These are phyloP conservation scores for Protonemura montana DNA, from an alignment of 2,888 invertebrate genomes.

Conservation along the genomic window DNA sequence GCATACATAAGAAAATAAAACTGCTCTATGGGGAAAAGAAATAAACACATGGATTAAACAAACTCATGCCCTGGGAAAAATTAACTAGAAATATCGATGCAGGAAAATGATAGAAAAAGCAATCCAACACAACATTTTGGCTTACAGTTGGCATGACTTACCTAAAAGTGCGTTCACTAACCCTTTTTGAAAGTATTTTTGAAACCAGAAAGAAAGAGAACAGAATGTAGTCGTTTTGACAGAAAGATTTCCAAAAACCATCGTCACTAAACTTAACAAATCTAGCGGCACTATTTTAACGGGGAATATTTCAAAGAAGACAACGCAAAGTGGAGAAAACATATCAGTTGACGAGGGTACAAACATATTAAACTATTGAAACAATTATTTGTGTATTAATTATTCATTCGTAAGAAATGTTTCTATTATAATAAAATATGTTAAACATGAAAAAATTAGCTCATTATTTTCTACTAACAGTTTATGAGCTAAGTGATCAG, in stretches of 20 bases:
- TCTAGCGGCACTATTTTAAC: background rate
- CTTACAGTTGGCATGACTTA: background rate
- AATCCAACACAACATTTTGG: background rate
- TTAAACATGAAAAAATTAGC: background rate
- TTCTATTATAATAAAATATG: background rate
- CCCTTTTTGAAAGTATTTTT: conserved; percentile 46
- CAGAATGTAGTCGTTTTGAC: conserved; percentile 31
- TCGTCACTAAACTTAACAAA: background rate
- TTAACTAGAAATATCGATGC: background rate
- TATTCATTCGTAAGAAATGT: background rate
- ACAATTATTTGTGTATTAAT: background rate
- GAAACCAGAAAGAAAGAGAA: conserved; percentile 45
- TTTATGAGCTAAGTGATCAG: background rate
- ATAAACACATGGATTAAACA: background rate
- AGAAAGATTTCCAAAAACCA: background rate
- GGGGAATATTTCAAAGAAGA: background rate
- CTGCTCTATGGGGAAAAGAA: too few relatives aligned
- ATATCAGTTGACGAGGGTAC: background rate
- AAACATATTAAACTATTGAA: background rate
- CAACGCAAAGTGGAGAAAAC: background rate
- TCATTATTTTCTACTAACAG: background rate
- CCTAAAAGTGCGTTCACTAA: conserved; percentile 38
- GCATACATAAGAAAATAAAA: too few relatives aligned
- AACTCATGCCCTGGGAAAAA: background rate
- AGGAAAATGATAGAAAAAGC: background rate